These are phyloP conservation scores for Mercenaria mercenaria DNA, from an alignment of 1,140 invertebrate genomes.

Conservation along the genomic window DNA sequence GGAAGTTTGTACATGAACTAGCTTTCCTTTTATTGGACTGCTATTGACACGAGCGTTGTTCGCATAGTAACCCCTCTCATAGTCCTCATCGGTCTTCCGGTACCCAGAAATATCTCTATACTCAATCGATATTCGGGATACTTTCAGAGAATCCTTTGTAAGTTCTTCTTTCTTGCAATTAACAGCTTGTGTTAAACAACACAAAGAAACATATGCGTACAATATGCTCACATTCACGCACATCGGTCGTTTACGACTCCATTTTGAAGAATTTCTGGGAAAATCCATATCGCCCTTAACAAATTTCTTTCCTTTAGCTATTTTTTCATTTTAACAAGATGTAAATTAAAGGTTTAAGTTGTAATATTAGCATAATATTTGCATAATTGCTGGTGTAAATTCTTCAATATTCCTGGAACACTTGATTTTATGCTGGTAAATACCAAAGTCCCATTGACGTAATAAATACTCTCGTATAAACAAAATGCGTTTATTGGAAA, in stretches of 20 bases:
- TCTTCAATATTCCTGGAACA: background rate
- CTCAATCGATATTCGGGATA: background rate
- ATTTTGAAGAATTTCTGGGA: background rate
- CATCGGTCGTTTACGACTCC: background rate
- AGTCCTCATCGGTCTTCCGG: background rate
- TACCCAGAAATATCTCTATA: background rate
- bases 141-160: background rate
- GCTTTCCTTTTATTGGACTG: conserved; percentile 14
- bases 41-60: background rate
- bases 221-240: background rate
- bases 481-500: background rate
- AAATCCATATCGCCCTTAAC: background rate
- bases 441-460: background rate
- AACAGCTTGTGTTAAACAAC: background rate
- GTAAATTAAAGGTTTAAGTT: background rate
- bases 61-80: background rate
- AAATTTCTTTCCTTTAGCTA: background rate
- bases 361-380: background rate
- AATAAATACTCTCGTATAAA: background rate
- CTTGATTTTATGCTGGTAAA: background rate
- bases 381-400: background rate
- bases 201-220: background rate
- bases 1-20: conserved; percentile 18
- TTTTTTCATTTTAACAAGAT: background rate
- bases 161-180: background rate